Evolutionary conservation across 2,888 invertebrate genomes (phyloP).

Genomic region (Trachelus stipa): DNA sequence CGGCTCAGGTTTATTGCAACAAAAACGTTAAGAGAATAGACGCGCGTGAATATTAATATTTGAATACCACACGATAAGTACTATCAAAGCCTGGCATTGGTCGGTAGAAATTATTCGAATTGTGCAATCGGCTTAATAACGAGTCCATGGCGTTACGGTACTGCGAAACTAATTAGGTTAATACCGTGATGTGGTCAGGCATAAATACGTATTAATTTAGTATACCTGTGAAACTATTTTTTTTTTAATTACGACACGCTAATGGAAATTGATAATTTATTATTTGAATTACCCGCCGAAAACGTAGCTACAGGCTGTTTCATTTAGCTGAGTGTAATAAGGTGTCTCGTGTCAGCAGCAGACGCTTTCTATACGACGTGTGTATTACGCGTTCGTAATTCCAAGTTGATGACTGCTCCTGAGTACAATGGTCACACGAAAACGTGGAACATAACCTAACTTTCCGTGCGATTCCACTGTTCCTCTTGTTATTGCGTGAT

Average conservation of each 20-base stretch:
- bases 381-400: not conserved
- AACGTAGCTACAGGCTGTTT: not conserved
- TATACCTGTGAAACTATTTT: not conserved
- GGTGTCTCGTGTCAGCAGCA: not conserved
- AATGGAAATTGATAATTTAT: not conserved
- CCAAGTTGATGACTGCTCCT: not conserved
- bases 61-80: not conserved
- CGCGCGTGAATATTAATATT: not conserved
- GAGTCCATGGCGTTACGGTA: not conserved
- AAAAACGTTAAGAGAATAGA: not conserved
- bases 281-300: not conserved
- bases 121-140: not conserved
- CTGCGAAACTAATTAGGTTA: not conserved
- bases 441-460: constrained; percentile 41
- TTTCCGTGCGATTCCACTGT: constrained; percentile 43
- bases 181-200: not conserved
- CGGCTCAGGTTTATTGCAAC: not conserved
- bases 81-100: not conserved
- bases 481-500: constrained; percentile 13
- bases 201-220: not conserved
- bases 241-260: not conserved
- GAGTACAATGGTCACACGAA: constrained; percentile 31
- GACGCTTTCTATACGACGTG: not conserved
- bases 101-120: not conserved
- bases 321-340: not conserved